These are phyloP conservation scores for Dipodomys merriami DNA, from an alignment of 2,113 vertebrate species.

Conservation along the genomic window DNA sequence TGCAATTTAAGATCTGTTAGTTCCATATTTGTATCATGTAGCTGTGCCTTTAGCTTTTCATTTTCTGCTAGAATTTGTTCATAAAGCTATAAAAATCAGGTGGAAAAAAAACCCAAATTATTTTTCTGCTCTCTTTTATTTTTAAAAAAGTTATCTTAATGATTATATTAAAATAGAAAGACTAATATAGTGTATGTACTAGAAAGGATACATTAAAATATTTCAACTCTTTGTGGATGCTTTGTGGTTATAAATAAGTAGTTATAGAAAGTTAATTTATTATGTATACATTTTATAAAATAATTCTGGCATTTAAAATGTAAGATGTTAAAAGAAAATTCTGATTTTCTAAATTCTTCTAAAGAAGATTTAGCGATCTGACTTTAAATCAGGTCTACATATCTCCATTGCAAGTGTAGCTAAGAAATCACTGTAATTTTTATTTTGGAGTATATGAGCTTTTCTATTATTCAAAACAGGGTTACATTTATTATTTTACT, in stretches of 20 bases:
- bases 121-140: conserved; percentile 36
- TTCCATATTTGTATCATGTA: conserved; percentile 97
- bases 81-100: conserved; percentile 91
- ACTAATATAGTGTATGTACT: neutral
- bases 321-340: conserved; percentile 14
- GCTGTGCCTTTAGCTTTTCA: conserved; percentile 97
- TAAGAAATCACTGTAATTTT: neutral
- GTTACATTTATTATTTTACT: conserved; percentile 14
- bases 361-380: neutral
- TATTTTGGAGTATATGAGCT: neutral
- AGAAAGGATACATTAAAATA: conserved; percentile 31
- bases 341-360: neutral
- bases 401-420: neutral
- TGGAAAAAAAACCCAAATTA: conserved; percentile 56
- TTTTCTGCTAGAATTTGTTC: conserved; percentile 98
- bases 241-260: neutral
- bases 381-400: neutral
- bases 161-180: conserved; percentile 27
- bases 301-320: conserved; percentile 19
- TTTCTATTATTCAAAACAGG: neutral
- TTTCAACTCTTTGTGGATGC: conserved; percentile 18
- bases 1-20: conserved; percentile 96
- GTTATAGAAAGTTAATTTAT: too few relatives aligned
- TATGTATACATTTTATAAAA: neutral
- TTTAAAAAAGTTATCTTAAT: neutral